These are phyloP conservation scores for Notamacropus eugenii DNA, from an alignment of 2,797 vertebrate species.

Conservation along the genomic window DNA sequence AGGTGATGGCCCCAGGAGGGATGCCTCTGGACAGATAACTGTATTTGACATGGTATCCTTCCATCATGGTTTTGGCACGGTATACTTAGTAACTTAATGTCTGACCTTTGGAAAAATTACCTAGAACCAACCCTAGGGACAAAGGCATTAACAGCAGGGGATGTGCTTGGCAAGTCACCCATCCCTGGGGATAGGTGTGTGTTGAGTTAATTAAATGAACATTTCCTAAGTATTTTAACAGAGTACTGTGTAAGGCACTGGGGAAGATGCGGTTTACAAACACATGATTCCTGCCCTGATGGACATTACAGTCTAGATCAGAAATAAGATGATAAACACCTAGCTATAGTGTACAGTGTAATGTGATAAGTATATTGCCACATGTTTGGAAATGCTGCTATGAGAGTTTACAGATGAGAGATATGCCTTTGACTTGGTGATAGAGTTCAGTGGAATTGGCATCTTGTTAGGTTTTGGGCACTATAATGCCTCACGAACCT, in stretches of 20 bases:
- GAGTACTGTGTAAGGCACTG: background rate
- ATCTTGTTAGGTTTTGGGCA: background rate
- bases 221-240: background rate
- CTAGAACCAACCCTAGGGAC: background rate
- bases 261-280: background rate
- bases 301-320: background rate
- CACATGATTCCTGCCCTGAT: background rate
- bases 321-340: background rate
- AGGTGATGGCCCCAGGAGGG: background rate
- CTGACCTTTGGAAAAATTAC: background rate
- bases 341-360: background rate
- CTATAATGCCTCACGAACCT: background rate
- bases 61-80: background rate
- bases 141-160: background rate
- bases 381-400: background rate
- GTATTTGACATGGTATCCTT: background rate
- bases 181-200: background rate
- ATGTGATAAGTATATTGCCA: background rate
- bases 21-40: background rate
- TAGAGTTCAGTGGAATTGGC: background rate
- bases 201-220: background rate
- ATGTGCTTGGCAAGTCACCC: background rate
- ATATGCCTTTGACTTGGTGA: background rate
- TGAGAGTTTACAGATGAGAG: background rate
- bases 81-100: background rate